Evolutionary conservation across 1,140 invertebrate genomes (phyloP), one percentile per base, ranked within the genome.

Genomic region (Chironomus striatipennis): DNA sequence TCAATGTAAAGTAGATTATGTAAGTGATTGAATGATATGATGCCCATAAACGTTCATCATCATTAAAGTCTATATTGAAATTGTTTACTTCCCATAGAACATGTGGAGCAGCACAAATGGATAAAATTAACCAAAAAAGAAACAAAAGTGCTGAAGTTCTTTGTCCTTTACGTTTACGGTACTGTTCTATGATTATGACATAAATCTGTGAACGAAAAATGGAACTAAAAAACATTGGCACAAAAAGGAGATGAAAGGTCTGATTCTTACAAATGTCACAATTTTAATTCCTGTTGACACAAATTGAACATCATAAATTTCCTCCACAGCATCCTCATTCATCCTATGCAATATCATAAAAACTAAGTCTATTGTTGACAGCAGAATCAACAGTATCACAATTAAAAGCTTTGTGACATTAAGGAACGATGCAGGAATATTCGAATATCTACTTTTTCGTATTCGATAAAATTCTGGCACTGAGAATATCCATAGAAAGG

Each of bases 101-200:
- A 78, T 90, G 89, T 24, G 91, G 83, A 75, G 88, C 79, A 72
- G 89, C 90, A 78, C 87, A 90, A 57, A 94, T 8, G 10, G 85
- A 81, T 74, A 91, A 79, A 7, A 93, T 79, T 24, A 93, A 84
- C 93, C 93, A 96, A 84, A 94, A 96, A 73, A 92, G 83, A 80
- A 94, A 94, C 76, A 93, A 81, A 73, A 93, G 84, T 43, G 93
- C 94, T 42, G 94, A 96, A 15, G 9, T 57, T 12, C 47, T 7
- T n/a, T 57, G 47, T 0, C 47, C 47, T 57, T 57, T 57, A 0
- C n/a, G 12, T 12, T n/a, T 12, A 57, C n/a, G 47, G 15, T n/a
- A 57, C 4, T 57, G 9, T 57, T 57, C 12, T n/a, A 57, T 10
- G 12, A 57, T 57, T 5, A 57, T n/a, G n/a, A n/a, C 47, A n/a